A percentile compares a stretch with the other conserved stretches of the same genome.
Conservation (phyloP, 2,797 vertebrate species). For the Sciurus carolinensis region DNA sequence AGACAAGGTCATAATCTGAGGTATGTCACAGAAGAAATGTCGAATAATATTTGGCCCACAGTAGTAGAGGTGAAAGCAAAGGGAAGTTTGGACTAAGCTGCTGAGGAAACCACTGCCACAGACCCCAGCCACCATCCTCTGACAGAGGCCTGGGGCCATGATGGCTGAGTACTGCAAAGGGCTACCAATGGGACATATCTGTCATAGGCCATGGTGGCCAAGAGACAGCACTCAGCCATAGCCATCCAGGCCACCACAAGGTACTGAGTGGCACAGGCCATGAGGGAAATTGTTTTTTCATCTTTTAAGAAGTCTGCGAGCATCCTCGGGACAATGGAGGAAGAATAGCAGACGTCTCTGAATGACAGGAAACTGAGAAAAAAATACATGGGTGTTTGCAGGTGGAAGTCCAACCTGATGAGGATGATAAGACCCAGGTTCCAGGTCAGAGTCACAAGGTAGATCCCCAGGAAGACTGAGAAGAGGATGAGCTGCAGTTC, state of each 20-base stretch:
- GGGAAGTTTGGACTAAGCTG: background rate
- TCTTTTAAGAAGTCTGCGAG: background rate
- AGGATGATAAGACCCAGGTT: conserved; percentile 29
- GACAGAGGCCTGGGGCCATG: background rate
- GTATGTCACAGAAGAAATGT: conserved; percentile 33
- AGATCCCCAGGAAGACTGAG: background rate
- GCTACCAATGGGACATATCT: background rate
- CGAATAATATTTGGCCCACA: conserved; percentile 29
- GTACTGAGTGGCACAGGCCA: conserved; percentile 33
- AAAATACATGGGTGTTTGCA: background rate
- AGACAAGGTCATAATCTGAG: conserved; percentile 4
- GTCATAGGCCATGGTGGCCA: conserved; percentile 57
- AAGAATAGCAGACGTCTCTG: conserved; percentile 1
- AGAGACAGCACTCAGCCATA: conserved; percentile 6
- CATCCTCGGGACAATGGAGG: background rate
- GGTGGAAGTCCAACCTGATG: background rate
- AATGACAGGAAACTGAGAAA: conserved; percentile 6
- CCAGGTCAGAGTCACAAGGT: background rate
- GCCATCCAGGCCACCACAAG: conserved; percentile 20
- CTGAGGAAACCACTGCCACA: background rate
- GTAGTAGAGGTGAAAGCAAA: conserved; percentile 16
- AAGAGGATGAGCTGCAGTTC: background rate
- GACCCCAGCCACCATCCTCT: background rate
- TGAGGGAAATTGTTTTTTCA: background rate
- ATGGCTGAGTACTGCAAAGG: conserved; percentile 28